Percentiles rank a stretch among this genome's conserved stretches.
These are phyloP conservation scores for Falcaria lacertinaria DNA, from an alignment of 2,888 invertebrate species.

Conservation along the genomic window DNA sequence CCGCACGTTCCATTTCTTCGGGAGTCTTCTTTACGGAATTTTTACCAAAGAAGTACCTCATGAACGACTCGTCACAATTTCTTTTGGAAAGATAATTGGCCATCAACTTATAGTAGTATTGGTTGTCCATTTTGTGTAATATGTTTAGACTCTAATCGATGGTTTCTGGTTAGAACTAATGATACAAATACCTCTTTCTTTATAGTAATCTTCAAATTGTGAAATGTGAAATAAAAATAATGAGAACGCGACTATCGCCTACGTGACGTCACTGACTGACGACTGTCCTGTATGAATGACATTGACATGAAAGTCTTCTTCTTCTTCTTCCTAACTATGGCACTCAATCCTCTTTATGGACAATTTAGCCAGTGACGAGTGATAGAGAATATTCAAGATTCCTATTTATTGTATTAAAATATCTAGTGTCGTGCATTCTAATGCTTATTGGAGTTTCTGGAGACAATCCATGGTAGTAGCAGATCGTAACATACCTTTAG, in stretches of 20 bases:
- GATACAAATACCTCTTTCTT: too few species aligned
- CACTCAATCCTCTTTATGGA: too few species aligned
- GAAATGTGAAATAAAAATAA: conserved; percentile 77
- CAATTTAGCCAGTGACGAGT: too few species aligned
- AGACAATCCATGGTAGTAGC: too few species aligned
- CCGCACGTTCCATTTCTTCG: conserved; percentile 67
- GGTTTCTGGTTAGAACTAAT: too few species aligned
- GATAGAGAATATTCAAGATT: too few species aligned
- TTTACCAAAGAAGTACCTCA: conserved; percentile 74
- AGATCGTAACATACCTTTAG: too few species aligned
- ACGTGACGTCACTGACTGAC: conserved; percentile 59
- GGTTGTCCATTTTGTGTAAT: conserved; percentile 62
- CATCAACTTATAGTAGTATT: conserved; percentile 74
- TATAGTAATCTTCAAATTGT: conserved; percentile 56
- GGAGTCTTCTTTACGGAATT: conserved; percentile 67
- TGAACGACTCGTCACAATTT: conserved; percentile 74
- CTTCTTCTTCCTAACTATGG: too few species aligned
- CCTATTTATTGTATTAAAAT: too few species aligned
- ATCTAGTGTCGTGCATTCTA: too few species aligned
- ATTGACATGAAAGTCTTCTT: not conserved
- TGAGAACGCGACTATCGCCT: conserved; percentile 59
- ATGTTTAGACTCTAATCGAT: too few species aligned
- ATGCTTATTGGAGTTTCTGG: too few species aligned
- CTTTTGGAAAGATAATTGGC: conserved; percentile 71
- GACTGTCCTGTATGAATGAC: not conserved